These are phyloP conservation scores for Magallana angulata DNA, from an alignment of 1,140 invertebrate genomes.

Conservation along the genomic window DNA sequence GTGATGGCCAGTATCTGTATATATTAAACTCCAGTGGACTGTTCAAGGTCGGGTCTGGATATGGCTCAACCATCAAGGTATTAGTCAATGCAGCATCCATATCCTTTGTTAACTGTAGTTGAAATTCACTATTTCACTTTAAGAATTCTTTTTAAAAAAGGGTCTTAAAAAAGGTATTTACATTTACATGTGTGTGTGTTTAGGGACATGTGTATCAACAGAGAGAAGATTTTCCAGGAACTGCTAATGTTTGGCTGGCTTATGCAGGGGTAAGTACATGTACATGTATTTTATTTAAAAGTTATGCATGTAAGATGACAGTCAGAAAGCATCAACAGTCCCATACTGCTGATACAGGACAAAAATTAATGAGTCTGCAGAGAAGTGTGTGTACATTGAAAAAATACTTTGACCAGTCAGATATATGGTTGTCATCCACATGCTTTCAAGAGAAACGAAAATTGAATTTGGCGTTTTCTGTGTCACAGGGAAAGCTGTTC, in stretches of 20 bases:
- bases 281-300: too few relatives aligned
- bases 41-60: conserved; percentile 95
- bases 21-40: conserved; percentile 87
- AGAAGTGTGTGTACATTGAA: too few relatives aligned
- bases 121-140: too few relatives aligned
- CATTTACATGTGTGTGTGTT: not conserved
- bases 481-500: conserved; percentile 82
- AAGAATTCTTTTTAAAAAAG: too few relatives aligned
- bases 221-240: conserved; percentile 89
- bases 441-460: too few relatives aligned
- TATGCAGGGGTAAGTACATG: conserved; percentile 87
- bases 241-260: conserved; percentile 88
- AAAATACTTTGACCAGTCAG: too few relatives aligned
- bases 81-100: not conserved
- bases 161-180: conserved; percentile 7
- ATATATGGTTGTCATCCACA: too few relatives aligned
- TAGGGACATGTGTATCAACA: conserved; percentile 88
- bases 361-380: too few relatives aligned
- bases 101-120: too few relatives aligned
- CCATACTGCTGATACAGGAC: too few relatives aligned
- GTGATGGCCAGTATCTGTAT: conserved; percentile 94
- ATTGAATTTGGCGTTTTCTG: conserved; percentile 55
- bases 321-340: too few relatives aligned
- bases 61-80: conserved; percentile 91
- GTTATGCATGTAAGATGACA: too few relatives aligned